Evolutionary conservation across 1,140 invertebrate genomes (phyloP).

Genomic region (Ostrea edulis): DNA sequence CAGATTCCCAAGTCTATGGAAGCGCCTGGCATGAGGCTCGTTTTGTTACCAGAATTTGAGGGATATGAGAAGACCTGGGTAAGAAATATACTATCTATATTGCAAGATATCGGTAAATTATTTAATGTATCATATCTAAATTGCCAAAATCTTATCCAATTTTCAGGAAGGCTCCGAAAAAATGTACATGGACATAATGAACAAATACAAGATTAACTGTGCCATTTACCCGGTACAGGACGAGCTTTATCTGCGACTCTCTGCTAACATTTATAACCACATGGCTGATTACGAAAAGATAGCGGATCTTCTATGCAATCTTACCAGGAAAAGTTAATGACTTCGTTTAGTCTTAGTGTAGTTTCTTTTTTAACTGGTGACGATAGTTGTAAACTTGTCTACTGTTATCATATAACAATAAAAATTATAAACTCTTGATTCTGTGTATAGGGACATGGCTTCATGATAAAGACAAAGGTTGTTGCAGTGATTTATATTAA

Average conservation of each 20-base stretch:
- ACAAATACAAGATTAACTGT: conserved; percentile 26
- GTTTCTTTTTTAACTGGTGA: too few species aligned
- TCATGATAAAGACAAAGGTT: too few species aligned
- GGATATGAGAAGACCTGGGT: conserved; percentile 24
- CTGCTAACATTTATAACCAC: conserved; percentile 49
- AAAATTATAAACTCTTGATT: too few species aligned
- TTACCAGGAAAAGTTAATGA: neutral
- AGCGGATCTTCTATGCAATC: neutral
- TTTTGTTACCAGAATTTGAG: conserved; percentile 41
- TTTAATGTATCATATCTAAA: too few species aligned
- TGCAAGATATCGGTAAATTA: neutral
- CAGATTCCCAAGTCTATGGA: conserved; percentile 46
- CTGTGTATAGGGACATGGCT: too few species aligned
- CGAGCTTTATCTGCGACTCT: conserved; percentile 1
- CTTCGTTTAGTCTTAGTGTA: too few species aligned
- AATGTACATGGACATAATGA: conserved; percentile 19
- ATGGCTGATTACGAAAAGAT: conserved; percentile 42
- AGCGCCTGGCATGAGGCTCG: conserved; percentile 50
- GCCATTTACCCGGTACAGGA: neutral
- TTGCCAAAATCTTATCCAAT: neutral
- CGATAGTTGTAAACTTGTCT: too few species aligned
- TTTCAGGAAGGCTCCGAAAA: conserved; percentile 29
- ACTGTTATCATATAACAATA: too few species aligned
- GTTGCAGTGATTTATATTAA: too few species aligned
- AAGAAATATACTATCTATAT: neutral